Evolutionary conservation across 2,888 invertebrate species (phyloP).

Genomic region (Pseudococcus jackbeardsleyi): DNA sequence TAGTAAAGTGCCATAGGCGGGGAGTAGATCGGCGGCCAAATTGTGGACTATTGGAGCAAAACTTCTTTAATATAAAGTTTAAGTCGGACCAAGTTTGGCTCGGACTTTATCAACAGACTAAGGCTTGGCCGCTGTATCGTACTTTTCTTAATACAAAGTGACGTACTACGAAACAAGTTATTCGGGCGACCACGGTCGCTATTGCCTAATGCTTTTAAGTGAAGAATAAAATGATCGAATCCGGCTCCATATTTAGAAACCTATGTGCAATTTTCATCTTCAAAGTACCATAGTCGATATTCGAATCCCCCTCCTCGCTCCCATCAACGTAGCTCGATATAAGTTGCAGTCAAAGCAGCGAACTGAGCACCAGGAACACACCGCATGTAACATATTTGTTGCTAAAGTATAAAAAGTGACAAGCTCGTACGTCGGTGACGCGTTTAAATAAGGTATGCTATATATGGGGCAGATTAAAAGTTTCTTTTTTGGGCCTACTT

Average conservation of each 20-base stretch:
- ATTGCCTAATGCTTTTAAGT: constrained; percentile 14
- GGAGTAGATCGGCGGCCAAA: neutral
- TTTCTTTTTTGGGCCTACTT: constrained; percentile 30
- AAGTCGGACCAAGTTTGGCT: constrained; percentile 43
- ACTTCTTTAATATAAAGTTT: constrained; percentile 56
- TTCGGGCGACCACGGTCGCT: neutral
- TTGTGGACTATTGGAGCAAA: constrained; percentile 43
- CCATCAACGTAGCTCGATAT: neutral
- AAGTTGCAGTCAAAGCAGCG: neutral
- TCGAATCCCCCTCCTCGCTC: neutral
- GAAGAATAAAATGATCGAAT: neutral
- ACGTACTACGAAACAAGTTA: constrained; percentile 42
- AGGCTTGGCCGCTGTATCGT: neutral
- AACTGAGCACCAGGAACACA: too few relatives aligned
- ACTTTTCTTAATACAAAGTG: constrained; percentile 54
- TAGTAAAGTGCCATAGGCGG: neutral
- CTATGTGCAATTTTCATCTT: neutral
- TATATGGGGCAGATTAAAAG: constrained; percentile 10
- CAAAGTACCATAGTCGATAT: neutral
- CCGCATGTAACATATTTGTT: constrained; percentile 27
- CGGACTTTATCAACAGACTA: constrained; percentile 42
- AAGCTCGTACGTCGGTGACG: neutral
- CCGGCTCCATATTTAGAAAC: neutral
- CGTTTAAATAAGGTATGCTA: neutral
- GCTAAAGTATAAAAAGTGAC: constrained; percentile 33